Conservation (phyloP, 2,888 invertebrate species). For the Acrobasis suavella region DNA sequence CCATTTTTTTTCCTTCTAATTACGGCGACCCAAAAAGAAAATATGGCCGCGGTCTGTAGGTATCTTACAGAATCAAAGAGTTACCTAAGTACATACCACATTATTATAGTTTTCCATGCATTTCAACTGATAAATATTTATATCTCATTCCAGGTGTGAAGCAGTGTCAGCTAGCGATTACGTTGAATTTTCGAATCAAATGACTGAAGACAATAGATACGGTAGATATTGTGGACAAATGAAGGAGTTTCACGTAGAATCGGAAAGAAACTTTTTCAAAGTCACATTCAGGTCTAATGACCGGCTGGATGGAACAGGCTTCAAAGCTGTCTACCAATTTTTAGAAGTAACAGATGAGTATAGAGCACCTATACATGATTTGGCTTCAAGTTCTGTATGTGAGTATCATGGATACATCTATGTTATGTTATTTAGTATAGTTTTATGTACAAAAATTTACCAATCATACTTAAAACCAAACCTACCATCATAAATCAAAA, state of each 20-base stretch:
- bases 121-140: neutral
- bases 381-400: constrained; percentile 61
- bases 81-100: neutral
- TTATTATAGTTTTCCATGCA: neutral
- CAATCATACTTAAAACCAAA: no score
- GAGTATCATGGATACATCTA: constrained; percentile 39
- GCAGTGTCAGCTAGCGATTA: constrained; percentile 96
- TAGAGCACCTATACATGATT: constrained; percentile 66
- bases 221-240: constrained; percentile 93
- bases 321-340: constrained; percentile 95
- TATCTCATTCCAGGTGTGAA: constrained; percentile 88
- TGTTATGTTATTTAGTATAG: no score
- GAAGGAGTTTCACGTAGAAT: constrained; percentile 90
- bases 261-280: constrained; percentile 96
- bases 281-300: constrained; percentile 97
- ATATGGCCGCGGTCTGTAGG: no score
- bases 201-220: constrained; percentile 94
- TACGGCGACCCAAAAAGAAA: no score
- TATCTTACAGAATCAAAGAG: no score
- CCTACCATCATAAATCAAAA: no score
- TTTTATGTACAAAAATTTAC: no score
- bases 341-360: constrained; percentile 85
- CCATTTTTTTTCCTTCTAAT: no score
- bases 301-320: constrained; percentile 95
- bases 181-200: constrained; percentile 97